A percentile compares a stretch with the other conserved stretches of the same genome.
These are phyloP conservation scores for Enteromius mattozi DNA, from an alignment of 2,797 vertebrate species.

Conservation along the genomic window DNA sequence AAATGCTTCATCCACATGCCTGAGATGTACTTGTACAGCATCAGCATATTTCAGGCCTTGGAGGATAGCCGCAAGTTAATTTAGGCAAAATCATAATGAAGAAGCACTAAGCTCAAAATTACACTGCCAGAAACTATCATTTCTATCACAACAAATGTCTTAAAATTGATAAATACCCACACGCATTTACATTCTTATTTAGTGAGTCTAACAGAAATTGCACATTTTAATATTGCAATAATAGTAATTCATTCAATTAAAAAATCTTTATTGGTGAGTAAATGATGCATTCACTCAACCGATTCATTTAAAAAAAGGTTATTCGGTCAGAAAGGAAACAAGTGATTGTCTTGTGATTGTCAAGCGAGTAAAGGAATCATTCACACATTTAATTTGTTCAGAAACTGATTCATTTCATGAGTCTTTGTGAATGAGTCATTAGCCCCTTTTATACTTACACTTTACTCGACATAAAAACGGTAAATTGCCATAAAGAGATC, in stretches of 20 bases:
- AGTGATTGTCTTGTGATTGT: background rate
- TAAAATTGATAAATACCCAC: slow-evolving; percentile 6
- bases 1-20: slow-evolving; percentile 31
- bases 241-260: background rate
- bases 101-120: slow-evolving; percentile 16
- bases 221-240: background rate
- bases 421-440: background rate
- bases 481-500: too few relatives aligned
- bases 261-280: background rate
- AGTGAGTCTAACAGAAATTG: background rate
- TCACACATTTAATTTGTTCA: background rate
- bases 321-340: background rate
- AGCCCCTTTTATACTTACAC: too few relatives aligned
- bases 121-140: slow-evolving; percentile 8
- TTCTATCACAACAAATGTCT: background rate
- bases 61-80: slow-evolving; percentile 21
- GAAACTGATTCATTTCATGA: background rate
- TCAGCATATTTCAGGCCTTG: slow-evolving; percentile 40
- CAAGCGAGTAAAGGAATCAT: background rate
- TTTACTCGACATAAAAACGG: too few relatives aligned
- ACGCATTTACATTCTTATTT: slow-evolving; percentile 4
- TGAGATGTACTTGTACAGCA: slow-evolving; percentile 15
- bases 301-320: background rate
- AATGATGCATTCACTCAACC: background rate
- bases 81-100: slow-evolving; percentile 36